phyloP scores from a whole-genome alignment of 2,113 vertebrate genomes.

The Stegostoma tigrinum region DNA sequence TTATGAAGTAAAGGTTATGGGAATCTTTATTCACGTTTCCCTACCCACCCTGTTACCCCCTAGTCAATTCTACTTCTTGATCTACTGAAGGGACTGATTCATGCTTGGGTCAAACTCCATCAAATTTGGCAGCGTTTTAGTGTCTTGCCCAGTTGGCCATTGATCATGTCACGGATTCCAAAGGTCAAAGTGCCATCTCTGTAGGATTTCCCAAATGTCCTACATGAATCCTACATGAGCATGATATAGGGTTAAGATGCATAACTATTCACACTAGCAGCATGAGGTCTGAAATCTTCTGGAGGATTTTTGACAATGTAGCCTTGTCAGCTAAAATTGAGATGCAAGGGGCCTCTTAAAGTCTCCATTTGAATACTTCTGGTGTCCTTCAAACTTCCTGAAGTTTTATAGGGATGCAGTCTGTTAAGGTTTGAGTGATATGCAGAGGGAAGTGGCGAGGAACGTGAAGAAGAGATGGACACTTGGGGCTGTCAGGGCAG shows the following conservation, averaged over 20 bases:
- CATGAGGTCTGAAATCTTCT: too few relatives aligned
- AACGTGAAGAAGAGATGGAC: slow-evolving; percentile 24
- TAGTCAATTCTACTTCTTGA: neutral
- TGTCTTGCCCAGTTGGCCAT: neutral
- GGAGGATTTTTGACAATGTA: neutral
- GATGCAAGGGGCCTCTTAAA: neutral
- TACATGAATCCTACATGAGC: too few relatives aligned
- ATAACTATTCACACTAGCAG: too few relatives aligned
- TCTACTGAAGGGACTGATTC: neutral
- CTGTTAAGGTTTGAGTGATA: neutral
- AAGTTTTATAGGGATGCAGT: neutral
- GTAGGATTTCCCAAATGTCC: neutral
- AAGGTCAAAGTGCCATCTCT: neutral
- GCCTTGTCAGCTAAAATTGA: neutral
- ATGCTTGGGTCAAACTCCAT: neutral
- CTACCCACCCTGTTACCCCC: too few relatives aligned
- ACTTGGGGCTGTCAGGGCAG: slow-evolving; percentile 48
- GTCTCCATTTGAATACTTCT: neutral
- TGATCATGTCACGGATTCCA: neutral
- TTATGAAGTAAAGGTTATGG: neutral
- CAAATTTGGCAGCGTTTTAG: neutral
- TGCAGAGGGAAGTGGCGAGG: neutral
- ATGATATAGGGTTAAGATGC: too few relatives aligned
- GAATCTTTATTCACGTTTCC: neutral
- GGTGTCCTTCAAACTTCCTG: neutral